A percentile compares a stretch with the other conserved stretches of the same genome.
Evolutionary conservation across 1,140 invertebrate genomes (phyloP).

Genomic region (Holotrichia oblita): DNA sequence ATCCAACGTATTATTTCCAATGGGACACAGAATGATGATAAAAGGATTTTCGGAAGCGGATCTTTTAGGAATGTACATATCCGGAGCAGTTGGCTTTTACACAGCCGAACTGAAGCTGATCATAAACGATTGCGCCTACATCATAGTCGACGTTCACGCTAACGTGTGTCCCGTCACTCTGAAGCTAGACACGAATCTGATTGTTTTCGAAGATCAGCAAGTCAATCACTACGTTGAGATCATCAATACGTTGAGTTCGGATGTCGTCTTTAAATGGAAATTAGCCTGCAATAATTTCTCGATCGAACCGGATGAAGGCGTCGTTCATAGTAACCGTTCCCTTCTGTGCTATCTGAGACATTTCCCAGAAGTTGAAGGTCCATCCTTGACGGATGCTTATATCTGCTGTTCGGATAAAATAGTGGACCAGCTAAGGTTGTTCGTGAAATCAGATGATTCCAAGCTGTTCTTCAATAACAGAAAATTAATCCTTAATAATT

Average conservation of each 20-base stretch:
- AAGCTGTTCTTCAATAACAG: neutral
- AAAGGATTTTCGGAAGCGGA: neutral
- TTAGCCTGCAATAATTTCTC: neutral
- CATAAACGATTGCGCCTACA: slow-evolving; percentile 13
- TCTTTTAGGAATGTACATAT: neutral
- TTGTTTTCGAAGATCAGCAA: neutral
- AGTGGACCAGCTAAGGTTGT: neutral
- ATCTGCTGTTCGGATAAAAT: neutral
- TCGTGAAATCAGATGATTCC: neutral
- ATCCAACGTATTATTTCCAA: neutral
- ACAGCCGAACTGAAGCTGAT: neutral
- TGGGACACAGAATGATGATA: neutral
- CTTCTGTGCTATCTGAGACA: neutral
- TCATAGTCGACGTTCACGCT: neutral
- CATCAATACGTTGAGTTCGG: neutral
- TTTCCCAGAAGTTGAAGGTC: neutral
- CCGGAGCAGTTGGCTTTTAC: neutral
- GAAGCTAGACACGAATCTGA: neutral
- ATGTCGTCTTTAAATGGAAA: neutral
- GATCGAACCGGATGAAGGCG: neutral
- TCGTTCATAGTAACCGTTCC: neutral
- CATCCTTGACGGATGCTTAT: neutral
- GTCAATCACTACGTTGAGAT: neutral
- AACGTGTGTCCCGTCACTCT: neutral
- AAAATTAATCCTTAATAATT: neutral